Evolutionary conservation across 2,113 vertebrate genomes (phyloP).

Genomic region (Pagrus major): DNA sequence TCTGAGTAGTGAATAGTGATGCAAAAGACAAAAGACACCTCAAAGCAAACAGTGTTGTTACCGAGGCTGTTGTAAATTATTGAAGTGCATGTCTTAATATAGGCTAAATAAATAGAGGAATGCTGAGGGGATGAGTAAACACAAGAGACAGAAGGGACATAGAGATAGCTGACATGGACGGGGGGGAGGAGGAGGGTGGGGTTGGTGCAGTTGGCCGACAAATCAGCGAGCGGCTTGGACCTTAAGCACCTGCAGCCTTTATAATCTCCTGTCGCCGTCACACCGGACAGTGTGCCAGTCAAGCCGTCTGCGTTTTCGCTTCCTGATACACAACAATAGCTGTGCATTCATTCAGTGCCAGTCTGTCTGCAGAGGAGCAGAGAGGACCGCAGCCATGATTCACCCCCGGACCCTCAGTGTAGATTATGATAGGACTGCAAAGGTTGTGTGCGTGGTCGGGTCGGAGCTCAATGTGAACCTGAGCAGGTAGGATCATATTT

Average conservation of each 20-base stretch:
- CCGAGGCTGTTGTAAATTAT: no score
- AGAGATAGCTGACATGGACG: not conserved
- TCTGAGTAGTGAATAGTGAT: no score
- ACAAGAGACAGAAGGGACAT: not conserved
- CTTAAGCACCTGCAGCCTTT: conserved; percentile 10
- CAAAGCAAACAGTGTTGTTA: no score
- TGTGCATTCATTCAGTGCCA: accelerated
- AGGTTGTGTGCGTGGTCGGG: conserved; percentile 71
- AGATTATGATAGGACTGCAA: conserved; percentile 36
- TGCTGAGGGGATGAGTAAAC: not conserved
- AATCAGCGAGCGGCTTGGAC: conserved; percentile 33
- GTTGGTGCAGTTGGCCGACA: conserved; percentile 10
- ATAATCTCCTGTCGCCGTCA: not conserved
- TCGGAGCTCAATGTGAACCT: conserved; percentile 69
- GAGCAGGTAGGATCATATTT: conserved; percentile 67
- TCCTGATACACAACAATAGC: not conserved
- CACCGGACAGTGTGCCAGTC: not conserved
- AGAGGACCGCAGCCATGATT: conserved; percentile 54
- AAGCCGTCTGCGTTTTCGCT: no score
- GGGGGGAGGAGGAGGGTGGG: not conserved
- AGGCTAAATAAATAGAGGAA: not conserved
- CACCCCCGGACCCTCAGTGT: conserved; percentile 75
- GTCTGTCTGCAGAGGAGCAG: not conserved
- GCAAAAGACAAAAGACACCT: no score
- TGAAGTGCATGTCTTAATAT: no score